Evolutionary conservation across 2,797 vertebrate genomes (phyloP).

Genomic region (Vultur gryphus): DNA sequence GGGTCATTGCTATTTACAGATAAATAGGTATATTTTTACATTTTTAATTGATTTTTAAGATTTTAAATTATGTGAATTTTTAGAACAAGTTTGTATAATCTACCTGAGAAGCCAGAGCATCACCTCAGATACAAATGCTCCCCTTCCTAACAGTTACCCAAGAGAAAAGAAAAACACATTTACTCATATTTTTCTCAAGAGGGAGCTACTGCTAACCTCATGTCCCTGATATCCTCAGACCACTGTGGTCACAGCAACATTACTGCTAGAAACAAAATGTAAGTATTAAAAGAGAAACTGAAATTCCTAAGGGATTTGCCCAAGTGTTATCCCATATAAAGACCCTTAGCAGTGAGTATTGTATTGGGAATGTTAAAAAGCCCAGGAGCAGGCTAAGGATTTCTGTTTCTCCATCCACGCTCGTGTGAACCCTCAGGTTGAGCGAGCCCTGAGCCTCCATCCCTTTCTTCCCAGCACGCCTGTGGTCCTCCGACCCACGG

Average conservation of each 20-base stretch:
- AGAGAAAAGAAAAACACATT: not conserved
- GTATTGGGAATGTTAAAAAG: not conserved
- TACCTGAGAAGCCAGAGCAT: not conserved
- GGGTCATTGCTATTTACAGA: not conserved
- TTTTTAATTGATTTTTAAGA: conserved; percentile 41
- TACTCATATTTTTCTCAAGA: not conserved
- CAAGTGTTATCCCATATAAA: not conserved
- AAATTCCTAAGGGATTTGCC: not conserved
- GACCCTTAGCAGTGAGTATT: not conserved
- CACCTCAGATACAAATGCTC: not conserved
- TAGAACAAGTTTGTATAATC: conserved; percentile 12
- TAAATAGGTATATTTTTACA: conserved; percentile 24
- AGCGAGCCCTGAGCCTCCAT: not conserved
- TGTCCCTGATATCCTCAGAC: not conserved
- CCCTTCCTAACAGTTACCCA: not conserved
- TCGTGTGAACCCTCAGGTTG: not conserved
- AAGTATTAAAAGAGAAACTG: not conserved
- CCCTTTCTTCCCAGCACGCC: not conserved
- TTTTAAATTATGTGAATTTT: conserved; percentile 27
- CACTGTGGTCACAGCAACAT: not conserved
- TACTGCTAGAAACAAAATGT: not conserved
- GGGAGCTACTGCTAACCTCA: not conserved
- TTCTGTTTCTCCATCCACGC: not conserved
- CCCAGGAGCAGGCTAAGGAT: not conserved
- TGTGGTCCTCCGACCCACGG: not conserved